Conservation (phyloP, 2,113 vertebrate genomes). For the Phalacrocorax carbo region DNA sequence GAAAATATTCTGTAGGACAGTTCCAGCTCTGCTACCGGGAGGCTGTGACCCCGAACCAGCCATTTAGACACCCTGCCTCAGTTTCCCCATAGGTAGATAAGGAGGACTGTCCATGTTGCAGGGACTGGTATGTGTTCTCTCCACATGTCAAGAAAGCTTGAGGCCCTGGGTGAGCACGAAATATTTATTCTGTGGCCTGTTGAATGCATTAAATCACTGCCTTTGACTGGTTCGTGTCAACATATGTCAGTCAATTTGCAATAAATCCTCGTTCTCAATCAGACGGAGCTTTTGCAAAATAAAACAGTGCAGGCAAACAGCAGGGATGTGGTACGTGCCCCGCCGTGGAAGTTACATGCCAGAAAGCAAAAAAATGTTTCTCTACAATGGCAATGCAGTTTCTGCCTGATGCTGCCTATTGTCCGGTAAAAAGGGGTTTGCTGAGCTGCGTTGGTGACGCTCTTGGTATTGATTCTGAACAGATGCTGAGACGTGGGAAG, state of each 20-base stretch:
- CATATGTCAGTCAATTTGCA: not conserved
- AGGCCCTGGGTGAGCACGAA: not conserved
- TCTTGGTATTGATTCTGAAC: not conserved
- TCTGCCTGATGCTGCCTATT: not conserved
- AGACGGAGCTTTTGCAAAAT: not conserved
- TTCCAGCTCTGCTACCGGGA: not conserved
- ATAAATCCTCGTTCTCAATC: not conserved
- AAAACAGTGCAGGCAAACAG: too few relatives aligned
- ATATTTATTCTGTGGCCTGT: not conserved
- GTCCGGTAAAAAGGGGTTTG: not conserved
- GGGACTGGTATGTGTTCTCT: not conserved
- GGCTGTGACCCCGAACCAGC: not conserved
- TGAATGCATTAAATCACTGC: not conserved
- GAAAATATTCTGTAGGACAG: not conserved
- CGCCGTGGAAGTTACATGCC: not conserved
- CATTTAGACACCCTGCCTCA: not conserved
- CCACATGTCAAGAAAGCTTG: not conserved
- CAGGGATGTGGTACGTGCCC: not conserved
- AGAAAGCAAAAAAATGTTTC: not conserved
- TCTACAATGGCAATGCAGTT: not conserved
- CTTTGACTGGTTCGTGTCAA: not conserved
- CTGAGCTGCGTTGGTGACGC: not conserved
- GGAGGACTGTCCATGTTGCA: not conserved
- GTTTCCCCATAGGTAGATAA: not conserved
- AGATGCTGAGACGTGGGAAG: not conserved